Base-by-base conservation (phyloP, 2,113 vertebrate genomes). In the Lophochroa leadbeateri region DNA sequence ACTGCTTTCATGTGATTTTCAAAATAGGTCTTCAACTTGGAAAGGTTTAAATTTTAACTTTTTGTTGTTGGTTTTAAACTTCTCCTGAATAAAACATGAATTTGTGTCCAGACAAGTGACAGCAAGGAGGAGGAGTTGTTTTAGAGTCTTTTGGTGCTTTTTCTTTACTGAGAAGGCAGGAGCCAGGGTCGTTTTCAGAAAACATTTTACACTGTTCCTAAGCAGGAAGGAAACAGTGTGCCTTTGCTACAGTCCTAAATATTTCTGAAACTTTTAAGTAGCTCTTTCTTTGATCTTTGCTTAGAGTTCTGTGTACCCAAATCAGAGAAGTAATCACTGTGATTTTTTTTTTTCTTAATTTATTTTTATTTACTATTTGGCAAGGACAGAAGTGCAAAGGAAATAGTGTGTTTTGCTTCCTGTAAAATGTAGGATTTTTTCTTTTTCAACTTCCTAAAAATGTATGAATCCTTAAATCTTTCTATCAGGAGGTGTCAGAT, bases 31-130 rank as follows among this genome's bases (percentile, higher is more conserved):
- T 37, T 61, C 77, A 63, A 28, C 47, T 72, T 70, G 23, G 19
- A 13, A 57, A 90, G 35, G 79, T 58, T 96, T 86, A 80, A 29
- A 67, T 88, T 90, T 88, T 70, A 92, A 90, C 71, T 89, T 89
- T 35, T 18, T 67, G 23, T 46, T 88, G 64, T 55, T 78, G 31
- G 44, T 88, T 75, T 91, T 63, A 85, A 85, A 71, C 24, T 65
- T 77, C 33, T 61, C 9, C 47, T 91, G 69, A 91, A 69, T 87
- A 82, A 91, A 90, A 82, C 20, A 43, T 37, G 61, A 72, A 64
- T 91, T 64, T 91, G 6, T 79, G 77, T 75, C 47, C 43, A 79
- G 57, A 60, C 4, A 50, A 53, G 70, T 87, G 39, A 70, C 63
- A 95, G 27, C 60, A 79, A 65, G 53, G 64, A 65, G 57, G 53